Base-by-base conservation (phyloP, 2,797 vertebrate species). In the Podarcis siculus region DNA sequence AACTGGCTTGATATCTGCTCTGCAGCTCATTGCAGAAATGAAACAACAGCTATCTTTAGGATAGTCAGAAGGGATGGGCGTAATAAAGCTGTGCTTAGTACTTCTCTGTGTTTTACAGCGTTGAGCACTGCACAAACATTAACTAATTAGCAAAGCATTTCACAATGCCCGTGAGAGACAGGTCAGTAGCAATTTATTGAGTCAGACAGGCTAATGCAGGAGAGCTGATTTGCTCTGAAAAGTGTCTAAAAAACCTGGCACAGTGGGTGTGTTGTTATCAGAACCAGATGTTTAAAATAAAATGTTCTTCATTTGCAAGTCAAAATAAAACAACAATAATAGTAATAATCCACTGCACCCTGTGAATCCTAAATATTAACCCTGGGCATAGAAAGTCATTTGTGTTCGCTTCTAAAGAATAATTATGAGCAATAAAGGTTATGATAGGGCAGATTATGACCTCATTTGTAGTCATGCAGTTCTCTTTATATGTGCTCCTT, bases 261-360 rank as follows among this genome's bases (percentile, higher is more conserved):
- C 3, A 83, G 19, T 71, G 27, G 72, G 45, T 23, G 64, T 89
- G 76, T 80, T 93, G 91, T 79, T 89, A 61, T 1, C 19, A 64
- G 86, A 91, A 87, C 58, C 89, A 92, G 86, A 82, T 80, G 88
- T 75, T 90, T 82, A 85, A 88, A 92, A 92, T 55, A 67, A 91
- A 90, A 91, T 23, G 25, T 3, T 85, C 66, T 86, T 8, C 35
- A n/a, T 82, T 73, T 82, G 79, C 55, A 81, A 75, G 69, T 55
- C 55, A 55, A 69, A 84, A 37, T 39, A 23, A 37, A 27, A 81
- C 55, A 66, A 1, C n/a, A 55, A 90, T 55, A 37, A 55, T 82
- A 86, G 85, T 79, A 89, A 90, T 90, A 86, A 55, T 12, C 86
- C 4, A 61, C 27, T 69, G 78, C n/a, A 55, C 32, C n/a, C 39